Evolutionary conservation across 2,113 vertebrate genomes (phyloP).

Genomic region (Halcyon senegalensis): DNA sequence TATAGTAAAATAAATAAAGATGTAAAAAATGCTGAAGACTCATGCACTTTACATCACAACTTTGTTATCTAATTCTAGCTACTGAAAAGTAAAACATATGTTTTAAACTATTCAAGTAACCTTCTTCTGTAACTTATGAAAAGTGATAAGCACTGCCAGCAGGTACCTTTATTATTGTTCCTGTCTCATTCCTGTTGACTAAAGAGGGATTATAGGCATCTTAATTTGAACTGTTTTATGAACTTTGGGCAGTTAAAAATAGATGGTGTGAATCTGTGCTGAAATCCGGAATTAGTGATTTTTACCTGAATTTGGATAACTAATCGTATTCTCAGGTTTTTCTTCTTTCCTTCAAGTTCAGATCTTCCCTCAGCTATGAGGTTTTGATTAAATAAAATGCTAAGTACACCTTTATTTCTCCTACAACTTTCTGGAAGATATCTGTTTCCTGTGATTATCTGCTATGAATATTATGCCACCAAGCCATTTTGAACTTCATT

Average conservation of each 20-base stretch:
- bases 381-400: neutral
- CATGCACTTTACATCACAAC: neutral
- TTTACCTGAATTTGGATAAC: neutral
- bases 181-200: neutral
- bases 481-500: conserved; percentile 37
- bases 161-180: neutral
- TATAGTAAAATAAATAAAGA: neutral
- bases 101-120: neutral
- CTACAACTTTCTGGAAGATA: neutral
- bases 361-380: neutral
- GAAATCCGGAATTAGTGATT: neutral
- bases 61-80: neutral
- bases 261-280: neutral
- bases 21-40: neutral
- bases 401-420: neutral
- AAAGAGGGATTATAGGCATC: neutral
- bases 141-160: neutral
- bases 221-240: neutral
- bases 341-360: neutral
- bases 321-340: neutral
- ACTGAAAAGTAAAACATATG: neutral
- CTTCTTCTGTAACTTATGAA: neutral
- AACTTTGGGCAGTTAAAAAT: neutral
- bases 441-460: neutral
- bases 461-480: neutral